Conservation (phyloP, 1,140 invertebrate genomes). For the Onthophagus taurus region DNA sequence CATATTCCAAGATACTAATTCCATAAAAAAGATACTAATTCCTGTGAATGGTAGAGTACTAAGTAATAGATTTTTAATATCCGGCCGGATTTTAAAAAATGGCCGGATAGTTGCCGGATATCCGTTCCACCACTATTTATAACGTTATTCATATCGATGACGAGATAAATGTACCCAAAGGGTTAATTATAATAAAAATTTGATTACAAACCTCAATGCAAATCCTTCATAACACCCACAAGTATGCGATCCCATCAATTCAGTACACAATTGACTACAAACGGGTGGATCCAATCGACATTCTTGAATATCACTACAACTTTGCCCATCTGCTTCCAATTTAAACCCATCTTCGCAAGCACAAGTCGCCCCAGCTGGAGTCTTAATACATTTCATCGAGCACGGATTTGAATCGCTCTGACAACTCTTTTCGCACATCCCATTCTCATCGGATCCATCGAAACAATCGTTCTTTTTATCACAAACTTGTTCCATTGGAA, state of each 20-base stretch:
- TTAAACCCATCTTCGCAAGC: slow-evolving; percentile 54
- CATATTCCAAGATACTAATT: no score
- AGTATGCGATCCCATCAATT: slow-evolving; percentile 35
- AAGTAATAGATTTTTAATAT: no score
- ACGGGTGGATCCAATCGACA: slow-evolving; percentile 41
- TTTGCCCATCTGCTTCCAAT: slow-evolving; percentile 37
- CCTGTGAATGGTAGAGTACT: no score
- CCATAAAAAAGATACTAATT: no score
- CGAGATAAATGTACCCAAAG: no score
- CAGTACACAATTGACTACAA: slow-evolving; percentile 42
- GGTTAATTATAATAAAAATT: not conserved
- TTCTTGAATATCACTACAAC: slow-evolving; percentile 63
- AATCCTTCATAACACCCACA: slow-evolving; percentile 75
- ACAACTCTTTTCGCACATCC: slow-evolving; percentile 48
- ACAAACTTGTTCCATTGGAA: slow-evolving; percentile 53
- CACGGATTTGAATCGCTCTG: slow-evolving; percentile 38
- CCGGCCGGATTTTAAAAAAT: no score
- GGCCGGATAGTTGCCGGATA: no score
- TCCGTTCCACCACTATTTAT: no score
- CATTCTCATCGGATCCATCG: slow-evolving; percentile 42
- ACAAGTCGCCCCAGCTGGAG: slow-evolving; percentile 60
- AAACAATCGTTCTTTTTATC: slow-evolving; percentile 57
- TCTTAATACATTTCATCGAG: slow-evolving; percentile 52
- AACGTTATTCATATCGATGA: no score
- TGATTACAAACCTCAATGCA: slow-evolving; percentile 44